Conservation (phyloP, 2,888 invertebrate genomes). For the Iphiclides podalirius region DNA sequence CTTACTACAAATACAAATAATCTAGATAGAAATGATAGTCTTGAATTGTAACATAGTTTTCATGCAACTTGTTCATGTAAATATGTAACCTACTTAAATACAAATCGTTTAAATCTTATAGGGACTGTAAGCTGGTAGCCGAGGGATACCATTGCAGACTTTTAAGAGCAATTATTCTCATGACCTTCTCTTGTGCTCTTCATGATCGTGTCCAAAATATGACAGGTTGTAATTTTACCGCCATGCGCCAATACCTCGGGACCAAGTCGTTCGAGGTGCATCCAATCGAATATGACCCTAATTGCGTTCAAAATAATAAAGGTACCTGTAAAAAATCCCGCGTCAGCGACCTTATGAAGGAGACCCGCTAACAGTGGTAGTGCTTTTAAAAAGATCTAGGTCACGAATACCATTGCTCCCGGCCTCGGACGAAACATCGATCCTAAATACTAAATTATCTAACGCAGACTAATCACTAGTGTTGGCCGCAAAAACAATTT, state of each 20-base stretch:
- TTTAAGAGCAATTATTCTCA: slow-evolving; percentile 49
- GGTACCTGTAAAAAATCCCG: slow-evolving; percentile 30
- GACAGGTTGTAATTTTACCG: slow-evolving; percentile 74
- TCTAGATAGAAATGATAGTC: too few species aligned
- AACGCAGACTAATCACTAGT: slow-evolving; percentile 65
- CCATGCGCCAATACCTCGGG: slow-evolving; percentile 42
- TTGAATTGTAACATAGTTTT: too few species aligned
- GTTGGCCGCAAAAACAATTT: slow-evolving; percentile 43
- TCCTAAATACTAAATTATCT: slow-evolving; percentile 72
- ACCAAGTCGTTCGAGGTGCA: slow-evolving; percentile 31
- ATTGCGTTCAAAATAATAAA: slow-evolving; percentile 29
- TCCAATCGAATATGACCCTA: slow-evolving; percentile 36
- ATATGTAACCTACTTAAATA: too few species aligned
- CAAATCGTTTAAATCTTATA: too few species aligned
- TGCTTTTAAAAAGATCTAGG: slow-evolving; percentile 69
- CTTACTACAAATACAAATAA: too few species aligned
- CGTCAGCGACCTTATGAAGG: slow-evolving; percentile 31
- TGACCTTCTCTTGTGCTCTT: slow-evolving; percentile 62
- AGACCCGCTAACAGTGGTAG: slow-evolving; percentile 44
- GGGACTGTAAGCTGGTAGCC: too few species aligned
- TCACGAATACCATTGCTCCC: slow-evolving; percentile 71
- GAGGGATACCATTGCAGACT: slow-evolving; percentile 23
- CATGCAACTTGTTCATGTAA: too few species aligned
- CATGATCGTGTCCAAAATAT: slow-evolving; percentile 67
- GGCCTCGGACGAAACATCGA: slow-evolving; percentile 65